These are phyloP conservation scores for Eilema caniola DNA, from an alignment of 2,888 invertebrate genomes.

Conservation along the genomic window DNA sequence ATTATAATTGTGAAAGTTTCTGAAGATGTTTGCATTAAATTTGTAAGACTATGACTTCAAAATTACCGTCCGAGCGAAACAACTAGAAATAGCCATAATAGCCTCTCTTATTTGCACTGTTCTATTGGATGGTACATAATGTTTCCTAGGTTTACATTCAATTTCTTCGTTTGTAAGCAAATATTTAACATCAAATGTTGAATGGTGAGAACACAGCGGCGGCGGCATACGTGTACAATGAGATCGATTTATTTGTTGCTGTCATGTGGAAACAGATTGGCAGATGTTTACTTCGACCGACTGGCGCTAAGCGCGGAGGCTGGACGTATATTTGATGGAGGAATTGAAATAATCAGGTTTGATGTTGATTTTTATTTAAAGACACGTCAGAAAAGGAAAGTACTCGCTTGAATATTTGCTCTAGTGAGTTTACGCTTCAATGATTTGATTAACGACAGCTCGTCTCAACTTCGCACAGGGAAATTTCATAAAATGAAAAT, in stretches of 20 bases:
- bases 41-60: too few relatives aligned
- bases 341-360: neutral
- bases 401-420: too few relatives aligned
- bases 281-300: neutral
- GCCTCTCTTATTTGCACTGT: neutral
- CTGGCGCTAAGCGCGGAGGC: neutral
- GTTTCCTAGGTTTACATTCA: neutral
- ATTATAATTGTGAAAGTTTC: too few relatives aligned
- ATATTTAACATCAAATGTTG: neutral
- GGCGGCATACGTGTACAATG: neutral
- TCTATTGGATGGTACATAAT: neutral
- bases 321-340: neutral
- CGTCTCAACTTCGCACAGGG: too few relatives aligned
- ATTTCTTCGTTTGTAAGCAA: neutral
- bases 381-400: too few relatives aligned
- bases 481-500: too few relatives aligned
- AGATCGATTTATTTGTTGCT: slow-evolving; percentile 7
- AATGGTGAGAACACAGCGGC: neutral
- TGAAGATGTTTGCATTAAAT: too few relatives aligned
- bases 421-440: too few relatives aligned
- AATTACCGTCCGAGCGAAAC: too few relatives aligned
- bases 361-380: too few relatives aligned
- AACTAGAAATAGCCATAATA: neutral
- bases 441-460: too few relatives aligned
- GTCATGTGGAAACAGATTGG: slow-evolving; percentile 4